Base-by-base conservation (phyloP, 1,140 invertebrate genomes). In the Pogonognathellus flavescens region DNA sequence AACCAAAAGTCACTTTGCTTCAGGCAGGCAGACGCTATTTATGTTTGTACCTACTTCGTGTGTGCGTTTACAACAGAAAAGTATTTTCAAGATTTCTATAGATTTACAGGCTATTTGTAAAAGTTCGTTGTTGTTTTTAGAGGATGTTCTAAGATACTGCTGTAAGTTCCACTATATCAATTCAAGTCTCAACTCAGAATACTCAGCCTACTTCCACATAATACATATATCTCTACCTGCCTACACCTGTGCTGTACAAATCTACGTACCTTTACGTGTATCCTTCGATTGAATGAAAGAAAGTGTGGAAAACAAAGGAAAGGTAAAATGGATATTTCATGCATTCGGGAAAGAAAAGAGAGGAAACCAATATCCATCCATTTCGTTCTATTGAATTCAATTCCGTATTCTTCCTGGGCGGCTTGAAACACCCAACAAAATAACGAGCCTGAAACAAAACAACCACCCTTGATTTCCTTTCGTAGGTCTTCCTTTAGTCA, bases 371-470 rank as follows among this genome's bases (percentile, higher is more conserved):
- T 55, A 81, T 81, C 80, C 80, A 81, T 81, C 70, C 70, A 76
- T 76, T 76, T 76, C 31, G 70, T 76, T 76, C 70, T 76, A 81
- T 81, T 81, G 50, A 53, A 81, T 81, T 81, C 80, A 55, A 81
- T 81, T 55, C 50, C 80, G 50, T 52, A 18, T 20, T 59, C 80
- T 81, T 81, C 80, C 80, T 81, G 80, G 80, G 80, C 80, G 80
- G 80, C 53, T 81, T 31, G 70, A 76, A 50, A 76, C 70, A 76
- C 70, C 25, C 70, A 76, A 76, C 70, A 76, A 76, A 76, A 76
- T 76, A 76, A 50, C 70, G 70, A 76, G 25, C 25, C 70, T 41
- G 70, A 76, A 76, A 76, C 70, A 76, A 76, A 49, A 25, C 70
- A 31, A 49, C 70, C 70, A 76, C 70, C 70, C 70, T 76, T 76